A percentile compares a stretch with the other conserved stretches of the same genome.
phyloP scores from a whole-genome alignment of 2,797 vertebrate species.

The Dallia pectoralis region DNA sequence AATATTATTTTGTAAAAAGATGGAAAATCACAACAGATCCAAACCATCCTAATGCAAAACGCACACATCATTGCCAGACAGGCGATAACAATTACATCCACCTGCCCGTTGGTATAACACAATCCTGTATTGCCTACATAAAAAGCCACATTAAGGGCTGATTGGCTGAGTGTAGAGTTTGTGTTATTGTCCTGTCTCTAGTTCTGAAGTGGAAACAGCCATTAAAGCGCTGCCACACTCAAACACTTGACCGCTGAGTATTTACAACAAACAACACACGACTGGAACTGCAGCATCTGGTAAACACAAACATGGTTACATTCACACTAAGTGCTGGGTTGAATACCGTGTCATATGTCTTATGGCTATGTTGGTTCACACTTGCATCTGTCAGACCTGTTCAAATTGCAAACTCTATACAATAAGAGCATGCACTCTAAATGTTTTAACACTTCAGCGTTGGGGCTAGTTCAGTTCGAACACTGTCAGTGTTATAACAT shows the following conservation, averaged over 20 bases:
- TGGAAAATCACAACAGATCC: not conserved
- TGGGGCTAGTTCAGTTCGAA: too few species aligned
- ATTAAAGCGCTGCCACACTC: conserved; percentile 26
- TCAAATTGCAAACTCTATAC: not conserved
- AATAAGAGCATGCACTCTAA: not conserved
- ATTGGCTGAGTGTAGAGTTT: conserved; percentile 13
- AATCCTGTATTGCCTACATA: not conserved
- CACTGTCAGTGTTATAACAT: not conserved
- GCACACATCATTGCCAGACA: not conserved
- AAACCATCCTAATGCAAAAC: not conserved
- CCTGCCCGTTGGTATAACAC: conserved; percentile 11
- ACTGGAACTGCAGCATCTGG: too few species aligned
- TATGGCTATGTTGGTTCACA: conserved; percentile 26
- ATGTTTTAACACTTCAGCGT: too few species aligned
- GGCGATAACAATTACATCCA: conserved; percentile 22
- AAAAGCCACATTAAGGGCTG: not conserved
- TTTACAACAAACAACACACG: too few species aligned
- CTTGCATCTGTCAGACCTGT: conserved; percentile 21
- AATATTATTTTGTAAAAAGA: too few species aligned
- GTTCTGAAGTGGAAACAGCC: conserved; percentile 49
- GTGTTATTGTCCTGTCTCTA: conserved; percentile 29
- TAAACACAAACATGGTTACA: conserved; percentile 48
- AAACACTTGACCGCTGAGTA: not conserved
- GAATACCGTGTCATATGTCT: conserved; percentile 18
- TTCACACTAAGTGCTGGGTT: conserved; percentile 29